These are phyloP conservation scores for Habrosyne pyritoides DNA, from an alignment of 2,888 invertebrate genomes.

Conservation along the genomic window DNA sequence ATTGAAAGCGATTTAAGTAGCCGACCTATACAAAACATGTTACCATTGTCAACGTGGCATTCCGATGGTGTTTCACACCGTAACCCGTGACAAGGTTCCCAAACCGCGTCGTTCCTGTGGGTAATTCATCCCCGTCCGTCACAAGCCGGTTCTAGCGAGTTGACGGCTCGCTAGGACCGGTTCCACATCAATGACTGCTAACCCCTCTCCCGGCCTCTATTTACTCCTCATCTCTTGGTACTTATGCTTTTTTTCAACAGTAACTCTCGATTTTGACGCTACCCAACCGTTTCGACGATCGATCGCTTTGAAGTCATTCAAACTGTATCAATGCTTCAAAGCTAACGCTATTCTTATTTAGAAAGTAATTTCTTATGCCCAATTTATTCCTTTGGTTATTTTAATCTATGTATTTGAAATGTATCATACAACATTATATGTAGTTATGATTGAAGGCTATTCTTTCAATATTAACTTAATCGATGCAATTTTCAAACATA, in stretches of 20 bases:
- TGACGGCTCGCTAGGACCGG: conserved; percentile 55
- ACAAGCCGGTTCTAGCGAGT: conserved; percentile 63
- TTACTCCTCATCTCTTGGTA: conserved; percentile 57
- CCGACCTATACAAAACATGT: conserved; percentile 6
- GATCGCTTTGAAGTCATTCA: conserved; percentile 4
- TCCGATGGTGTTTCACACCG: conserved; percentile 29
- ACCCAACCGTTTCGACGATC: conserved; percentile 46
- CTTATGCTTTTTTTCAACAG: conserved; percentile 54
- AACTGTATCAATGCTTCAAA: background rate
- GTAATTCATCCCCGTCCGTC: conserved; percentile 78
- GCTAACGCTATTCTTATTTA: background rate
- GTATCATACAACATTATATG: too few relatives aligned
- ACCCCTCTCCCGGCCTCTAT: conserved; percentile 62
- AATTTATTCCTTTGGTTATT: background rate
- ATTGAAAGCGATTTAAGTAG: conserved; percentile 3
- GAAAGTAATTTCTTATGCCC: background rate
- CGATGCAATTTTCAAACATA: conserved; percentile 47
- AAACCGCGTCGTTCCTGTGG: conserved; percentile 47
- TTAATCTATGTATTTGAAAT: background rate
- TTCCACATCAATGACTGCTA: conserved; percentile 79
- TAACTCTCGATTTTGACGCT: conserved; percentile 70
- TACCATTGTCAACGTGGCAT: conserved; percentile 20
- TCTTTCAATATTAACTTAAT: conserved; percentile 36
- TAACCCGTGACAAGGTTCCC: conserved; percentile 52
- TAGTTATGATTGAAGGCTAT: too few relatives aligned